A percentile compares a stretch with the other conserved stretches of the same genome.
Conservation (phyloP, 2,888 invertebrate genomes). For the Ashinkailepas kermadecensis region DNA sequence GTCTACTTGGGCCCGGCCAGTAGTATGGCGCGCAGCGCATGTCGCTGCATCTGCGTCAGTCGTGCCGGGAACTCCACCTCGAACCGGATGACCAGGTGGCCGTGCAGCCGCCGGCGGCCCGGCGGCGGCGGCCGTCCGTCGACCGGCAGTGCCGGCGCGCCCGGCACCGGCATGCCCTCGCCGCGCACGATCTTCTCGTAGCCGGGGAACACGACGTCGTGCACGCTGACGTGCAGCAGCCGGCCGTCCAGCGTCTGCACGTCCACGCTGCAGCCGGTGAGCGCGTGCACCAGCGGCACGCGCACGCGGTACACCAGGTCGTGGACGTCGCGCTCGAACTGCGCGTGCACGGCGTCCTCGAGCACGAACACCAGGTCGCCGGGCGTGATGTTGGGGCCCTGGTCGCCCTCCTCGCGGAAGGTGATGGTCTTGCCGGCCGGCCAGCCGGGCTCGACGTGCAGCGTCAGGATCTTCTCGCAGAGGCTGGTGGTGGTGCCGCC, state of each 20-base stretch:
- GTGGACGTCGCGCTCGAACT: slow-evolving; percentile 56
- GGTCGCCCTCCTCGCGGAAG: slow-evolving; percentile 71
- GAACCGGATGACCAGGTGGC: slow-evolving; percentile 63
- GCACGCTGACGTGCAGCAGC: slow-evolving; percentile 57
- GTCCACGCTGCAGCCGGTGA: slow-evolving; percentile 59
- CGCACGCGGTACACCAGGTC: slow-evolving; percentile 55
- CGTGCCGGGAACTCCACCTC: slow-evolving; percentile 52
- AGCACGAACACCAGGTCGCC: slow-evolving; percentile 39
- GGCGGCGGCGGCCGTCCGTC: neutral
- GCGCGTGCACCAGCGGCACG: slow-evolving; percentile 59
- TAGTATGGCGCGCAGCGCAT: slow-evolving; percentile 31
- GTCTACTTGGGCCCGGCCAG: neutral
- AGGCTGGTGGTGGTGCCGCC: slow-evolving; percentile 52
- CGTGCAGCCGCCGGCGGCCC: slow-evolving; percentile 40
- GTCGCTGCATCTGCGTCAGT: slow-evolving; percentile 48
- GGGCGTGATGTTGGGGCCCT: slow-evolving; percentile 61
- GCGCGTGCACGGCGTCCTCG: slow-evolving; percentile 41
- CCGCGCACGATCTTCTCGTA: slow-evolving; percentile 46
- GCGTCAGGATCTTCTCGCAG: slow-evolving; percentile 60
- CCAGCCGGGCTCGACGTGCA: slow-evolving; percentile 65
- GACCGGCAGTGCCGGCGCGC: neutral
- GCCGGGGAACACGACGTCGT: slow-evolving; percentile 53
- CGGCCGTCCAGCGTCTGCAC: slow-evolving; percentile 63
- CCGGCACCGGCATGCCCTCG: slow-evolving; percentile 61
- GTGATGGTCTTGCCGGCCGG: slow-evolving; percentile 60